Percentiles rank a stretch among this genome's conserved stretches.
Evolutionary conservation across 1,140 invertebrate species (phyloP).

Genomic region (Drosophila kikkawai): DNA sequence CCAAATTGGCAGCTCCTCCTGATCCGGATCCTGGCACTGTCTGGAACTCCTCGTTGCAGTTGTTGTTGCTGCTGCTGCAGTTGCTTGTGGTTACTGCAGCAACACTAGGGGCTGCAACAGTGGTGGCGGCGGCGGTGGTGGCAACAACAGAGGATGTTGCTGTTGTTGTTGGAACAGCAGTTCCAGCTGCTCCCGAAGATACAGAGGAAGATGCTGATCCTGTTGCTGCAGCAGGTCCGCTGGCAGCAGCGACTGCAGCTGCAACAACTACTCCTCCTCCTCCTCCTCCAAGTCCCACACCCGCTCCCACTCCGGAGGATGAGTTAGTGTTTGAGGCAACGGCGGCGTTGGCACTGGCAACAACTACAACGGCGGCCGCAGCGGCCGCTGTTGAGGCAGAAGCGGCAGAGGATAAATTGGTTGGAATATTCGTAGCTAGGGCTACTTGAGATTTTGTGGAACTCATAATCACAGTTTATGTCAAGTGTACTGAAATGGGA

Average conservation of each 20-base stretch:
- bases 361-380: conserved; percentile 76
- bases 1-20: conserved; percentile 59
- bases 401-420: conserved; percentile 77
- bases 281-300: conserved; percentile 27
- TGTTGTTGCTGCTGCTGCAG: conserved; percentile 57
- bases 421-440: conserved; percentile 84
- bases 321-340: conserved; percentile 66
- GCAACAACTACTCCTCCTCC: conserved; percentile 1
- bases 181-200: conserved; percentile 30
- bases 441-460: conserved; percentile 85
- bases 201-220: conserved; percentile 30
- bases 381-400: conserved; percentile 72
- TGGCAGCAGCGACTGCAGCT: not conserved
- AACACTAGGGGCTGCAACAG: conserved; percentile 19
- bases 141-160: conserved; percentile 32
- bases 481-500: conserved; percentile 74
- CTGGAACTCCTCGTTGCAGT: conserved; percentile 65
- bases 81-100: conserved; percentile 32
- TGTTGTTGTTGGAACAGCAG: conserved; percentile 23
- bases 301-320: conserved; percentile 37
- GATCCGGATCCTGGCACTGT: conserved; percentile 32
- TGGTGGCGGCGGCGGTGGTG: conserved; percentile 5
- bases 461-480: conserved; percentile 85
- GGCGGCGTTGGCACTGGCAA: conserved; percentile 67
- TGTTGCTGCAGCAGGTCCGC: conserved; percentile 13